Conservation (phyloP, 2,113 vertebrate genomes). For the Campylorhamphus procurvoides region DNA sequence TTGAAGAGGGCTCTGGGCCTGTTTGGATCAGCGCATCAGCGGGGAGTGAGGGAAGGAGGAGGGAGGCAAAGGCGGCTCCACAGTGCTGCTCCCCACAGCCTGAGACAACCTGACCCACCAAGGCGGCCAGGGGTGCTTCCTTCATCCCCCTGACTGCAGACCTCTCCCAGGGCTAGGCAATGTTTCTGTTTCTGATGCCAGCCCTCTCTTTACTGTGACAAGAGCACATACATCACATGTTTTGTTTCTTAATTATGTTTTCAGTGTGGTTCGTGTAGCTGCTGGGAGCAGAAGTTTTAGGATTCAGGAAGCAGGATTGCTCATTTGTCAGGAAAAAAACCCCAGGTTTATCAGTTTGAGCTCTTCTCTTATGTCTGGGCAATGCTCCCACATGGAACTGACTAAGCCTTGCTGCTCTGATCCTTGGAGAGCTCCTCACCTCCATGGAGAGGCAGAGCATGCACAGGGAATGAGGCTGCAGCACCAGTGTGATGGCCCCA, state of each 20-base stretch:
- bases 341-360: not conserved
- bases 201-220: not conserved
- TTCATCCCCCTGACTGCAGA: not conserved
- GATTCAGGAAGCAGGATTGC: fast-evolving
- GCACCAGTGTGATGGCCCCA: not conserved
- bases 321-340: not conserved
- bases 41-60: not conserved
- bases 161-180: not conserved
- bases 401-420: not conserved
- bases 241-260: not conserved
- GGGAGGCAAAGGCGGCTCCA: not conserved
- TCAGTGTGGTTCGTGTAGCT: fast-evolving
- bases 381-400: not conserved
- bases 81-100: not conserved
- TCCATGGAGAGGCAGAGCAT: fast-evolving
- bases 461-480: not conserved
- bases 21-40: not conserved
- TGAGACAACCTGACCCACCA: not conserved
- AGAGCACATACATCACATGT: not conserved
- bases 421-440: not conserved
- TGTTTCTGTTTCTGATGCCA: not conserved
- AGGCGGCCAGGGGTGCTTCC: not conserved
- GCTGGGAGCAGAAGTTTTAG: not conserved
- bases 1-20: constrained; percentile 25
- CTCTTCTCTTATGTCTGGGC: not conserved